Base-by-base conservation (phyloP, 2,888 invertebrate genomes). In the Cephonodes hylas region DNA sequence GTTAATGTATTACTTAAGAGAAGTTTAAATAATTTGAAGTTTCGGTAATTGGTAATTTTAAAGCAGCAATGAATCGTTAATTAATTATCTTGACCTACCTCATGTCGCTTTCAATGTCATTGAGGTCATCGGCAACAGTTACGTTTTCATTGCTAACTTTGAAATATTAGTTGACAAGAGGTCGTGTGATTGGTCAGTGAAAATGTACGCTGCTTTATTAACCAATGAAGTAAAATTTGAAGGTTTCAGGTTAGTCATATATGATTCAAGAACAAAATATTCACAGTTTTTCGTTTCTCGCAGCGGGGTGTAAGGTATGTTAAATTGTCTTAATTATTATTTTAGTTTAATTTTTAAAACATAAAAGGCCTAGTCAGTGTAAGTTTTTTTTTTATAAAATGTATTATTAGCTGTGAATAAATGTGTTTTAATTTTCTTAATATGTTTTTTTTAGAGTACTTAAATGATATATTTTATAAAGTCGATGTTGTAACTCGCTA, bases 51-150 rank as follows among this genome's bases (percentile, higher is more conserved):
- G n/a, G n/a, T n/a, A n/a, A n/a, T n/a, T n/a, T n/a, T n/a, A n/a
- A n/a, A n/a, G n/a, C n/a, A n/a, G n/a, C n/a, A n/a, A n/a, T n/a
- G n/a, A n/a, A n/a, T n/a, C n/a, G n/a, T n/a, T 31, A 31, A 31
- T 31, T 7, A 31, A 31, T 4, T 7, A 31, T 7, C 34, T 6
- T 2, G 8, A 34, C 4, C 1, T 56, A 22, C n/a, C 8, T 1
- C 23, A 22, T 7, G 20, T 27, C 15, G 18, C 6, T 0, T 61
- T 58, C 61, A 61, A 61, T 58, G 61, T 61, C 61, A 61, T 46
- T 58, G 46, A 58, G 61, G 61, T 61, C 61, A 61, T 58, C 25
- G 25, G n/a, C 22, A 38, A 18, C 2, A 27, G 25, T 20, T 13
- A 0, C 23, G 58, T 61, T 61, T 25, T 46, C 58, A 15, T 8